A percentile compares a stretch with the other conserved stretches of the same genome.
Conservation (phyloP, 2,888 invertebrate genomes). For the Tipula helvola region DNA sequence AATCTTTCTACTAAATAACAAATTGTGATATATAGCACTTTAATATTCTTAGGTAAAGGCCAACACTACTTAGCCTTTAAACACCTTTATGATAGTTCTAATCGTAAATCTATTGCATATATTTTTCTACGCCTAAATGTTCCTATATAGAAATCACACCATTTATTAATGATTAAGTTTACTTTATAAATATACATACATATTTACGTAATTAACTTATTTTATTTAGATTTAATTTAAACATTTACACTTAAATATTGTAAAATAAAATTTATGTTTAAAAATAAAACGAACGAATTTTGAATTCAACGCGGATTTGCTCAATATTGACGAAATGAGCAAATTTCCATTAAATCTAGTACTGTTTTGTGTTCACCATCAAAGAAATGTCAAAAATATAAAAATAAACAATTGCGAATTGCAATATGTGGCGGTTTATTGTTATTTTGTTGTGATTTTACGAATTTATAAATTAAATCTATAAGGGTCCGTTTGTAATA, state of each 20-base stretch:
- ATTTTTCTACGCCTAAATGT: not conserved
- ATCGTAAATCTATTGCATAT: not conserved
- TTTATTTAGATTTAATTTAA: not conserved
- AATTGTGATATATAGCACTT: not conserved
- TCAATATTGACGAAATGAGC: not conserved
- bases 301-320: not conserved
- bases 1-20: not conserved
- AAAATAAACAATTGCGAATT: not conserved
- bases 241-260: not conserved
- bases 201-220: not conserved
- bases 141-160: not conserved
- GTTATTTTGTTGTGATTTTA: no score
- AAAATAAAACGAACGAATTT: not conserved
- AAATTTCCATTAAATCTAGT: not conserved
- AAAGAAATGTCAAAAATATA: not conserved
- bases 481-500: no score
- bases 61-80: not conserved
- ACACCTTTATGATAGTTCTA: not conserved
- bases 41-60: not conserved
- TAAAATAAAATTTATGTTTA: not conserved
- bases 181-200: not conserved
- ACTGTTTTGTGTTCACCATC: not conserved
- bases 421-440: not conserved
- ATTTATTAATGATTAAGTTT: not conserved
- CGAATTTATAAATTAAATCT: no score